These are phyloP conservation scores for Notospermus geniculatus DNA, from an alignment of 1,140 invertebrate species.

Conservation along the genomic window DNA sequence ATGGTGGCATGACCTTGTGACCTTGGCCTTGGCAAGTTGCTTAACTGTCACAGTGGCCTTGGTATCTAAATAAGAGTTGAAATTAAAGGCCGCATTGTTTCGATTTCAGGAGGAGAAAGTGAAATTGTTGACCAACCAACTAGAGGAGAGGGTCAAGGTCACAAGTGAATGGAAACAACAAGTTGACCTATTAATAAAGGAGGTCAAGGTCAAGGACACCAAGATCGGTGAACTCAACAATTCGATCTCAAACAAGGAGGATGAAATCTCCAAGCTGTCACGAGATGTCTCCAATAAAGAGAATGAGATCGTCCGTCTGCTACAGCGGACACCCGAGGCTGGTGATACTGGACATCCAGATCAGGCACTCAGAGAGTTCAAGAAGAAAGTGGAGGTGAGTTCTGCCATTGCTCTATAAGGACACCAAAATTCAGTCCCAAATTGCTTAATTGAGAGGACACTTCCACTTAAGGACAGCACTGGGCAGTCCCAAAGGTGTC, in stretches of 20 bases:
- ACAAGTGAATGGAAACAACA: conserved; percentile 4
- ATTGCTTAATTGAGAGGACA: too few species aligned
- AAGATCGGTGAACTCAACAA: conserved; percentile 4
- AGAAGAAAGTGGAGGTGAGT: conserved; percentile 2
- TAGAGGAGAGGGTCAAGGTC: background rate
- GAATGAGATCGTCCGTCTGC: conserved; percentile 5
- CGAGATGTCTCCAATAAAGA: background rate
- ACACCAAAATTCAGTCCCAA: too few species aligned
- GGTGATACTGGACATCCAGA: background rate
- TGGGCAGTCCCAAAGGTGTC: too few species aligned
- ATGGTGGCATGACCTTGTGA: too few species aligned
- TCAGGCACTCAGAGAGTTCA: background rate
- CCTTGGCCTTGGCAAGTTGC: too few species aligned
- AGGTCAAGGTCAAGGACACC: background rate
- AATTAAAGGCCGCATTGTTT: too few species aligned
- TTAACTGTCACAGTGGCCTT: too few species aligned
- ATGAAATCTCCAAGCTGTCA: background rate
- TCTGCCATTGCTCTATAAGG: too few species aligned
- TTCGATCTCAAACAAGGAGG: background rate
- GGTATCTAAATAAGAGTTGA: too few species aligned
- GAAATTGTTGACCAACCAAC: background rate
- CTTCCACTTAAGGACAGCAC: too few species aligned
- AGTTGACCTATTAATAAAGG: background rate
- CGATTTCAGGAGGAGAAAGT: background rate
- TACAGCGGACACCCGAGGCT: background rate